Evolutionary conservation across 2,888 invertebrate genomes (phyloP), one percentile per base, ranked within the genome.

Genomic region (Hololepta plana): DNA sequence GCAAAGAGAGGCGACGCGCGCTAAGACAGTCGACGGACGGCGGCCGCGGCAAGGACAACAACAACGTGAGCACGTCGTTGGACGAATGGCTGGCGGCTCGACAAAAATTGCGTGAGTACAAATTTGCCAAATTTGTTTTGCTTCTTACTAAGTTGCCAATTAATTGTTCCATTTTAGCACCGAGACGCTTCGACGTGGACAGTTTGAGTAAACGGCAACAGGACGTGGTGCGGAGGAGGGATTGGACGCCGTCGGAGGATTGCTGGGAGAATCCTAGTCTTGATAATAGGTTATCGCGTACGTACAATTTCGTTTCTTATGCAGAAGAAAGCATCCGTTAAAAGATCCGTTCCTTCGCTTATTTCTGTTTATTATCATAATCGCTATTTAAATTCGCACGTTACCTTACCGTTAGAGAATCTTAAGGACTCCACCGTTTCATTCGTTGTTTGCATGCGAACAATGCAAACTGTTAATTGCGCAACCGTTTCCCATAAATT

Each of bases 1-100:
- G 70, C 37, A 71, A 71, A 44, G 69, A 69, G 43, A 55, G 70
- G 22, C 53, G 70, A 28, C 58, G 59, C 38, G 67, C 66, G 4
- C 48, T 70, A 15, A 49, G 62, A 31, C 51, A 53, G 35, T 58
- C 60, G 7, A 59, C 57, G 36, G 55, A 59, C 35, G 53, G 52
- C 20, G 52, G 51, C 32, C 39, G 43, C 20, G 42, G 42, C 31
- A 49, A 51, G 27, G 51, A 52, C 33, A 52, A 51, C 32, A 22
- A 24, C 16, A 51, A 51, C 28, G 40, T 59, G 48, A 49, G 54
- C 31, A 50, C 56, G 35, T 57, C 57, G n/a, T 41, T 64, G 34
- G 63, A 63, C 24, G 62, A 64, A 34, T 64, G 64, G 64, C 43
- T 62, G 23, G 53, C 60, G 46, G 56, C 59, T 35, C 49, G 56